Evolutionary conservation across 2,797 vertebrate genomes (phyloP).

Genomic region (Lateolabrax maculatus): DNA sequence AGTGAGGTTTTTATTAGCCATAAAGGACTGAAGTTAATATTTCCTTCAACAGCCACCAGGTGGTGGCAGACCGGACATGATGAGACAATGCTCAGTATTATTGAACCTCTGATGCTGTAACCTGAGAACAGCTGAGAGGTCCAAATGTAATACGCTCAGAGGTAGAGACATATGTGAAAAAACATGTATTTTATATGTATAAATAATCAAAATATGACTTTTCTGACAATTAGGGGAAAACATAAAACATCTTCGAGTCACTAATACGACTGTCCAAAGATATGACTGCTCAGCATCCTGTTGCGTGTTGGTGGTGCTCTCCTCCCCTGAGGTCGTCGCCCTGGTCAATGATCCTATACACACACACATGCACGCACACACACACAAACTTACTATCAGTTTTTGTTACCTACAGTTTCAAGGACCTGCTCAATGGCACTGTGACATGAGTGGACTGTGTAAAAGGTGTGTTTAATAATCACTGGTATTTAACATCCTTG

Average conservation of each 20-base stretch:
- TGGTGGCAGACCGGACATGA: neutral
- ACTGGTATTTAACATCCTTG: neutral
- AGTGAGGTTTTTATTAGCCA: neutral
- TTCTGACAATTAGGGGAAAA: neutral
- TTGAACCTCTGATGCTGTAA: neutral
- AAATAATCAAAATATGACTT: neutral
- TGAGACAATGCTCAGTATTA: neutral
- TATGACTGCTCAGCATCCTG: slow-evolving; percentile 4
- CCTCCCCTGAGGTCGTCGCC: neutral
- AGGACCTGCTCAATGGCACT: neutral
- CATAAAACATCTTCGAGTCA: neutral
- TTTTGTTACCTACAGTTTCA: neutral
- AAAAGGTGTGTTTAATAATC: neutral
- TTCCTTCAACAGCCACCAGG: neutral
- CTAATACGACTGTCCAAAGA: neutral
- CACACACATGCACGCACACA: slow-evolving; percentile 10
- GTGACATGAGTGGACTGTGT: neutral
- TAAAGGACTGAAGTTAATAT: neutral
- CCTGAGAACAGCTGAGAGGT: neutral
- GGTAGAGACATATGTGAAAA: neutral
- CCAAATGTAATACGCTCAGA: too few relatives aligned
- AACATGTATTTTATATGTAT: neutral
- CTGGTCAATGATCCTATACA: slow-evolving; percentile 26
- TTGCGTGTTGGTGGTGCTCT: slow-evolving; percentile 2
- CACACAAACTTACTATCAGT: slow-evolving; percentile 9